A percentile compares a stretch with the other conserved stretches of the same genome.
phyloP scores from a whole-genome alignment of 2,888 invertebrate genomes.

The Rhorus exstirpatorius region DNA sequence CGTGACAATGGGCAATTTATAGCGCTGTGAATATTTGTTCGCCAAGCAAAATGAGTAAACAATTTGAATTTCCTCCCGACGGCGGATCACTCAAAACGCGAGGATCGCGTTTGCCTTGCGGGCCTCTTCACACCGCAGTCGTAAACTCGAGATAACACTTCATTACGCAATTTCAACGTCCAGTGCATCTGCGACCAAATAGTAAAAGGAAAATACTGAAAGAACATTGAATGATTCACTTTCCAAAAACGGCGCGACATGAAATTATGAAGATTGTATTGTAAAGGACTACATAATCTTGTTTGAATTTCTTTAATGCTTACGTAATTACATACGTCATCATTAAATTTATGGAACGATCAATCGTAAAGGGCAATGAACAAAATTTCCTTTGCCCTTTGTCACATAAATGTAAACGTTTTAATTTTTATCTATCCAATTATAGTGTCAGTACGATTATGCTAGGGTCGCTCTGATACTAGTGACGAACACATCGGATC shows the following conservation, averaged over 20 bases:
- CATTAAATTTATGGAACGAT: no score
- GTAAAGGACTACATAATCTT: no score
- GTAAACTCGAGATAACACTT: conserved; percentile 7
- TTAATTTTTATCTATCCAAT: no score
- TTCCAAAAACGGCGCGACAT: not conserved
- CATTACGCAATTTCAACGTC: not conserved
- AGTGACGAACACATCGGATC: no score
- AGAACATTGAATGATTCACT: not conserved
- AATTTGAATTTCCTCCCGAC: conserved; percentile 17
- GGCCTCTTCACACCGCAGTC: conserved; percentile 8
- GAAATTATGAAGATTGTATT: no score
- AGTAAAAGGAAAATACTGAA: conserved; percentile 3
- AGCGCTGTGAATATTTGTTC: conserved; percentile 5
- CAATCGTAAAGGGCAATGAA: no score
- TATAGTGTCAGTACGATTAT: no score
- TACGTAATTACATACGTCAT: no score
- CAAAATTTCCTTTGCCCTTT: no score
- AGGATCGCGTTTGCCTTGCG: conserved; percentile 39
- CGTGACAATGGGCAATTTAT: not conserved
- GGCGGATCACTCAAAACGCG: conserved; percentile 20
- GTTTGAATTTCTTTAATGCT: no score
- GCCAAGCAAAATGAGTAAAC: not conserved
- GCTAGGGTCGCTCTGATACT: no score
- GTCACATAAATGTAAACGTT: no score
- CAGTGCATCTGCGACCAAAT: not conserved